phyloP scores from a whole-genome alignment of 2,113 vertebrate genomes.

The Gavialis gangeticus region DNA sequence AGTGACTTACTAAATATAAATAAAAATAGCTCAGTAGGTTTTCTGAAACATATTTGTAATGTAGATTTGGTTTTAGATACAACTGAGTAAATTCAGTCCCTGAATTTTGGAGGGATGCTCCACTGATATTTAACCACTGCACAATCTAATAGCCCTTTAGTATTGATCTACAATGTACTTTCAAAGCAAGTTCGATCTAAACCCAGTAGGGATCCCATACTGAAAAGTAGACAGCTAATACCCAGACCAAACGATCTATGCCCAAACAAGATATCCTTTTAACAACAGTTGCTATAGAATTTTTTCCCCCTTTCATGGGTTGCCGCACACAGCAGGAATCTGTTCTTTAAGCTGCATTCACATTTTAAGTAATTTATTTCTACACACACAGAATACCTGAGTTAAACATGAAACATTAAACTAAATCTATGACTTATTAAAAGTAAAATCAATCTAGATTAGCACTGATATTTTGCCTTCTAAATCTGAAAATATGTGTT shows the following conservation, averaged over 20 bases:
- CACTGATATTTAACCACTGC: slow-evolving; percentile 33
- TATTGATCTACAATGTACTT: slow-evolving; percentile 71
- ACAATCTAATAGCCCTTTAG: slow-evolving; percentile 33
- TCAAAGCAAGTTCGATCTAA: slow-evolving; percentile 69
- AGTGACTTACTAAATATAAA: neutral
- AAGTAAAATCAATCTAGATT: slow-evolving; percentile 13
- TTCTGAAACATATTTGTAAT: neutral
- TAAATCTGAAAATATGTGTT: neutral
- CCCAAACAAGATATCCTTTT: slow-evolving; percentile 66
- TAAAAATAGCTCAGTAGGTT: neutral
- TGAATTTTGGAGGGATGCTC: slow-evolving; percentile 27
- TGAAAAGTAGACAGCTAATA: slow-evolving; percentile 67
- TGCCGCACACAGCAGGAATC: slow-evolving; percentile 60
- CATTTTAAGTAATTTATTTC: slow-evolving; percentile 54
- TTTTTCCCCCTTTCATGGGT: slow-evolving; percentile 48
- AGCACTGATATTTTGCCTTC: neutral
- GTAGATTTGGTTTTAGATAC: neutral
- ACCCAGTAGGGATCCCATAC: slow-evolving; percentile 58
- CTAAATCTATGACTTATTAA: neutral
- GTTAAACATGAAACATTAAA: neutral
- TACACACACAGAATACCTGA: slow-evolving; percentile 4
- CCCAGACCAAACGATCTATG: slow-evolving; percentile 56
- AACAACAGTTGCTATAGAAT: slow-evolving; percentile 65
- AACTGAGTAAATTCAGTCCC: neutral
- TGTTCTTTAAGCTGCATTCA: slow-evolving; percentile 30